Percentiles rank a stretch among this genome's conserved stretches.
These are phyloP conservation scores for Tigriopus japonicus DNA, from an alignment of 1,140 invertebrate genomes.

Conservation along the genomic window DNA sequence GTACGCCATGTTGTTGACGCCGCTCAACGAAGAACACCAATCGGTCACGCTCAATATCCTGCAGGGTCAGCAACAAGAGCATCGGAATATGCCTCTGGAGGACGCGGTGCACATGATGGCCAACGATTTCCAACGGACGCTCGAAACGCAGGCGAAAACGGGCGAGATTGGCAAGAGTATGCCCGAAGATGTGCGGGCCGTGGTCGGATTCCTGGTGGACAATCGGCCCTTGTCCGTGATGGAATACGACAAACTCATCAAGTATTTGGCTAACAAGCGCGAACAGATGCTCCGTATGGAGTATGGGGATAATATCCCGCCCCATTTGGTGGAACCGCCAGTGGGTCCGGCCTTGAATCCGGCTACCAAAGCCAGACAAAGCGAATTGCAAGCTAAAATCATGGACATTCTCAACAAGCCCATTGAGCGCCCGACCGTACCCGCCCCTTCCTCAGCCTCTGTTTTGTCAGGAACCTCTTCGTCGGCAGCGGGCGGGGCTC, in stretches of 20 bases:
- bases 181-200: not conserved
- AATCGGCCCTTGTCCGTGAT: constrained; percentile 1
- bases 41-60: constrained; percentile 70
- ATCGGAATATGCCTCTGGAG: constrained; percentile 8
- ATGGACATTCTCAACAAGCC: constrained; percentile 10
- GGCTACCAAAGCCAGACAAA: not conserved
- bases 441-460: not conserved
- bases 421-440: not conserved
- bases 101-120: not conserved
- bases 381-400: not conserved
- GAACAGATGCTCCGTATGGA: not conserved
- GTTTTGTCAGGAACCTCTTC: not conserved
- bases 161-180: not conserved
- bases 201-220: not conserved
- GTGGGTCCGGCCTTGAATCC: not conserved
- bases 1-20: constrained; percentile 68
- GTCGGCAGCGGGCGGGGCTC: too few species aligned
- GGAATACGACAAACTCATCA: constrained; percentile 10
- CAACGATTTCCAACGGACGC: not conserved
- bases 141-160: not conserved
- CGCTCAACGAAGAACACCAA: constrained; percentile 58
- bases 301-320: constrained; percentile 8
- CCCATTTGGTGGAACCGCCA: not conserved
- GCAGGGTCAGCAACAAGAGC: constrained; percentile 11
- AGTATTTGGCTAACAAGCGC: not conserved